Evolutionary conservation across 2,888 invertebrate genomes (phyloP), one percentile per base, ranked within the genome.

Genomic region (Rhingia campestris): DNA sequence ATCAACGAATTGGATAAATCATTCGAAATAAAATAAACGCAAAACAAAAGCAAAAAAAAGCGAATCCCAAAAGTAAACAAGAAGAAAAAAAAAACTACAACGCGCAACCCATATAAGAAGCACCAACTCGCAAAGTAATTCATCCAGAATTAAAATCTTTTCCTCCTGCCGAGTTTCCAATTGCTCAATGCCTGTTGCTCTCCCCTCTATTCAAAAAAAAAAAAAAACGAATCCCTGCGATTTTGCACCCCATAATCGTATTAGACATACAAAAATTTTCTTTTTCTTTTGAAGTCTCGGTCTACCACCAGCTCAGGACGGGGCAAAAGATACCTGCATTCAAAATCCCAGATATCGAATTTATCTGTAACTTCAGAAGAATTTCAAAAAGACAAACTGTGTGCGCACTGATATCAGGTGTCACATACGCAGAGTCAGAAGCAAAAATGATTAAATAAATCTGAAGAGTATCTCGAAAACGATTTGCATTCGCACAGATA

Each of bases 1-100:
- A 64, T 53, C 75, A 82, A 67, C 75, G 82, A 86, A 66, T 72
- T 54, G 80, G 67, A 85, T 85, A 85, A 85, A 76, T 72, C 72
- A 75, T 81, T 72, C 49, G 64, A 76, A 80, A 67, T 75, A 39
- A 75, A 72, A 75, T 72, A 56, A 66, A 67, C 51, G 6, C 30
- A 33, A 51, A 63, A 43, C 43, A 37, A 49, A 66, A 73, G 22
- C n/a, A 47, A 1, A 43, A 64, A 53, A 53, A 0, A 56, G 51
- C 5, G 70, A 69, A 69, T 59, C 61, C 41, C 35, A 53, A 56
- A 77, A 66, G 70, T 63, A 82, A 73, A 77, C 63, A 82, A 41
- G 47, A 6, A 32, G 49, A 82, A 41, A 47, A 6, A 32, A 22
- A 77, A 59, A 64, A 32, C 30, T 39, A 66, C 58, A 74, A 72